Evolutionary conservation across 2,888 invertebrate genomes (phyloP).

Genomic region (Cecidostiba fungosa): DNA sequence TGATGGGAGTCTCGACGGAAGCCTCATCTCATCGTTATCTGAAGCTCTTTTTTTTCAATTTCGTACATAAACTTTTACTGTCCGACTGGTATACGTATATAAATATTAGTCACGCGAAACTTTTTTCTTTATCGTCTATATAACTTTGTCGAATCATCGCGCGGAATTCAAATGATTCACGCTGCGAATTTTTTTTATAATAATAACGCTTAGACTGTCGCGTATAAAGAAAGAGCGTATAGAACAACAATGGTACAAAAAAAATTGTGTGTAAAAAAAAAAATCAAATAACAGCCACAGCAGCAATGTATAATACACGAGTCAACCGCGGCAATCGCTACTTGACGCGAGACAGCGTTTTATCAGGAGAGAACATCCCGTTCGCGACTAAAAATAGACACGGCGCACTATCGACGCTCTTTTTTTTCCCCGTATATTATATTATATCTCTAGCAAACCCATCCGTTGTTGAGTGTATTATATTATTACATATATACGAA

Average conservation of each 20-base stretch:
- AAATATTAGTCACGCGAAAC: neutral
- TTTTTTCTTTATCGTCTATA: neutral
- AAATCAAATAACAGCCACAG: neutral
- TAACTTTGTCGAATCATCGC: neutral
- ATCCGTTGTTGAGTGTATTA: neutral
- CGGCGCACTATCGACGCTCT: constrained; percentile 12
- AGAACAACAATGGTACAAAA: neutral
- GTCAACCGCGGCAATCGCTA: neutral
- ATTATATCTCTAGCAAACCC: neutral
- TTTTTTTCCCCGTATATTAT: neutral
- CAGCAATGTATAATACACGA: neutral
- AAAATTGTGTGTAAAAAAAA: neutral
- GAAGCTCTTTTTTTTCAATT: neutral
- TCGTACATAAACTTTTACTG: neutral
- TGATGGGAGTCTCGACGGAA: neutral
- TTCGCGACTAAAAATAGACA: constrained; percentile 40
- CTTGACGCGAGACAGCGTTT: constrained; percentile 31
- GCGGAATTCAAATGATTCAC: constrained; percentile 18
- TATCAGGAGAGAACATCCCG: constrained; percentile 49
- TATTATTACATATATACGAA: neutral
- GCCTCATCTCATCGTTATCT: neutral
- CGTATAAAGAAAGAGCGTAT: neutral
- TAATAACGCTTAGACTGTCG: neutral
- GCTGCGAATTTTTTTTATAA: neutral
- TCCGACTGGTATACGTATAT: neutral